These are phyloP conservation scores for Drosophila asahinai DNA, from an alignment of 1,140 invertebrate species.

Conservation along the genomic window DNA sequence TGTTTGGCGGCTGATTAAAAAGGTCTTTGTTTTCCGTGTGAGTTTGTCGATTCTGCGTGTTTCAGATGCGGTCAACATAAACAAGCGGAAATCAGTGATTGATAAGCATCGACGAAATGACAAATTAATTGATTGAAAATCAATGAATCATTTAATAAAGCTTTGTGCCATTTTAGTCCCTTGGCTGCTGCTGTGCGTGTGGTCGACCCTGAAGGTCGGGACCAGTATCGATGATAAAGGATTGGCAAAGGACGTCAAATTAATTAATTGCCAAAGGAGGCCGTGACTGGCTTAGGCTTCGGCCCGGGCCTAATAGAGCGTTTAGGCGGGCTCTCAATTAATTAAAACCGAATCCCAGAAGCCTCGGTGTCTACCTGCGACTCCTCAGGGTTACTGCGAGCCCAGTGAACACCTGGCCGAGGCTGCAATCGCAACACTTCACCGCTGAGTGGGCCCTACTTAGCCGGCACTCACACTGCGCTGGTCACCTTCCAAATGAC, in stretches of 20 bases:
- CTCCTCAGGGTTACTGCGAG: not conserved
- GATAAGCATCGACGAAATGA: constrained; percentile 66
- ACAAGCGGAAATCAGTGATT: constrained; percentile 61
- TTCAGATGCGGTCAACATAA: constrained; percentile 11
- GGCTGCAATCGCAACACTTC: constrained; percentile 38
- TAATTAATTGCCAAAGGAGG: constrained; percentile 43
- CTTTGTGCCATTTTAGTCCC: not conserved
- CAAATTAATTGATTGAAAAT: constrained; percentile 65
- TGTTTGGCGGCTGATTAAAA: constrained; percentile 34
- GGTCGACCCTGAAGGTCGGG: constrained; percentile 21
- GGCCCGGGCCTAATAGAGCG: constrained; percentile 11
- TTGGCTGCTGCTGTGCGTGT: constrained; percentile 38
- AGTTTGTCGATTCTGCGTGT: constrained; percentile 18
- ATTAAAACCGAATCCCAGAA: constrained; percentile 19
- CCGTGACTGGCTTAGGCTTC: constrained; percentile 7
- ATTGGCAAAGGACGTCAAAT: constrained; percentile 36
- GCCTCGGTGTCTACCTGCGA: constrained; percentile 26
- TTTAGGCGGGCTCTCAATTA: constrained; percentile 12
- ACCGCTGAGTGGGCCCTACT: constrained; percentile 69
- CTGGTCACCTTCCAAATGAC: constrained; percentile 52
- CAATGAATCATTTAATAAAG: constrained; percentile 14
- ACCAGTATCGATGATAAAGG: constrained; percentile 31
- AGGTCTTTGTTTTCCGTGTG: constrained; percentile 21
- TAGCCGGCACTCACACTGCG: constrained; percentile 38
- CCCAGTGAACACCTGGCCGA: constrained; percentile 62